Percentiles rank a stretch among this genome's conserved stretches.
Evolutionary conservation across 2,888 invertebrate genomes (phyloP).

Genomic region (Nymphalis c-album): DNA sequence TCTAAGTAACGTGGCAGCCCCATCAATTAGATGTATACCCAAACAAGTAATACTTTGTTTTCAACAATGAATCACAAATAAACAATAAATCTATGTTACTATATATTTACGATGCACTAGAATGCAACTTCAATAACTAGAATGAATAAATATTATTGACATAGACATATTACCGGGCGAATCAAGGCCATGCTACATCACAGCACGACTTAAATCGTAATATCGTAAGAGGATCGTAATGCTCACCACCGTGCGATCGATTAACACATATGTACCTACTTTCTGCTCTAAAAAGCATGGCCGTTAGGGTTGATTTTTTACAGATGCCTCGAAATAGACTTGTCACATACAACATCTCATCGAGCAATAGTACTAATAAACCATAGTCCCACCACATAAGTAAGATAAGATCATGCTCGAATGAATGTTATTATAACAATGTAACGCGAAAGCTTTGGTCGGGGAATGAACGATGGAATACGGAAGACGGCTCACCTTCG

Average conservation of each 20-base stretch:
- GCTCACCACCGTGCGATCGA: conserved; percentile 49
- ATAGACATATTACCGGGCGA: conserved; percentile 49
- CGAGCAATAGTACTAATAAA: conserved; percentile 69
- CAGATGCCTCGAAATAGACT: conserved; percentile 62
- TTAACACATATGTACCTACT: conserved; percentile 47
- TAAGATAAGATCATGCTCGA: conserved; percentile 74
- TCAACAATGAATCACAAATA: conserved; percentile 53
- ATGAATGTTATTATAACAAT: conserved; percentile 72
- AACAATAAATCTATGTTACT: conserved; percentile 55
- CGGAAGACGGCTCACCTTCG: conserved; percentile 85
- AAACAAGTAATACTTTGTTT: conserved; percentile 44
- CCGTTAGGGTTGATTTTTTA: conserved; percentile 53
- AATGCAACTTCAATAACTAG: conserved; percentile 57
- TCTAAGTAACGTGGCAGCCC: conserved; percentile 17
- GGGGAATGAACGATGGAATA: conserved; percentile 46
- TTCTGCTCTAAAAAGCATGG: conserved; percentile 67
- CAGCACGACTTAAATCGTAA: conserved; percentile 48
- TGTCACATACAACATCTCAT: conserved; percentile 59
- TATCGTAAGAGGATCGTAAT: conserved; percentile 39
- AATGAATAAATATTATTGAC: conserved; percentile 54
- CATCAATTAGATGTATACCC: conserved; percentile 39
- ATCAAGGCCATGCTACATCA: conserved; percentile 64
- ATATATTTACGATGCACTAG: conserved; percentile 57
- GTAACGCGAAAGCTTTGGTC: conserved; percentile 69
- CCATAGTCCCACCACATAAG: conserved; percentile 72